Base-by-base conservation (phyloP, 2,888 invertebrate species). In the Junonia oenone region DNA sequence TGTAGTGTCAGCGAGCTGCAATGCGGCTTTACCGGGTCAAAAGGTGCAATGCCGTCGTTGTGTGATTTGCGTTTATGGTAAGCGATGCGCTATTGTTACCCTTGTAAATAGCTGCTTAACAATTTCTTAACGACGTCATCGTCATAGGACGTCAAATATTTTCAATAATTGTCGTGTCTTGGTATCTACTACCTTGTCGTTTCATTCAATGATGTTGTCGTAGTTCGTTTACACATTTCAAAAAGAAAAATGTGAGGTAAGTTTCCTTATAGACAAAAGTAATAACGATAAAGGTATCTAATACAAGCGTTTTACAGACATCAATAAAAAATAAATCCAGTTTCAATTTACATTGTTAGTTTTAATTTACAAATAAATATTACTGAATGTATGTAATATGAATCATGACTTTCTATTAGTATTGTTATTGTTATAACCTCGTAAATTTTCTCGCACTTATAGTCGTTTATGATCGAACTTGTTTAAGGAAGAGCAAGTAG, bases 1-100 rank as follows among this genome's bases (percentile, higher is more conserved):
- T 72, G 80, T 82, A 80, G 83, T 82, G 82, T 78, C 68, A 69
- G 73, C 71, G 68, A 72, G 65, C 80, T 82, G 85, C 86, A 87
- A 72, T 87, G 87, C 86, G 82, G 81, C 64, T 73, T 66, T 71
- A 69, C 63, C 68, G 72, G 78, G 76, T 78, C 77, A 73, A 70
- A 77, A 77, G 79, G 81, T 83, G 81, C 83, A 83, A 71, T 82
- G 81, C 74, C 31, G 48, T 45, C 71, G 76, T 75, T 58, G 67
- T 65, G 66, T 75, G 68, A 71, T 69, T 73, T 72, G 66, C 72
- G 64, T 71, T 71, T 61, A 65, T 50, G 59, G 55, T 58, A 59
- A 66, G 63, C 72, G 69, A 75, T 70, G 70, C 64, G 63, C 69
- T 71, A 62, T 63, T 64, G 57, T 65, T 63, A 52, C 53, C 38